Evolutionary conservation across 2,888 invertebrate genomes (phyloP), one percentile per base, ranked within the genome.

Genomic region (Ophion obscuratus): DNA sequence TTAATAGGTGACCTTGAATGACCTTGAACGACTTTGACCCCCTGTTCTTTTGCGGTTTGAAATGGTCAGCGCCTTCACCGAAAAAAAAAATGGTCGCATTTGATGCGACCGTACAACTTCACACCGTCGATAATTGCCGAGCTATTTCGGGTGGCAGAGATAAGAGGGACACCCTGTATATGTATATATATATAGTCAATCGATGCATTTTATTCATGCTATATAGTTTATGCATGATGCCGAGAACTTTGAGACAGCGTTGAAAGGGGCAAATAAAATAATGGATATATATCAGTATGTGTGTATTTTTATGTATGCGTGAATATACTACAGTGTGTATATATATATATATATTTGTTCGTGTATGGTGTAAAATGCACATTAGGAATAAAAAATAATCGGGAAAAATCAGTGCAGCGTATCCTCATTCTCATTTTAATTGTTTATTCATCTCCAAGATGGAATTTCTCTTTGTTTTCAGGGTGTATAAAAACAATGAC

Each of bases 181-280:
- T 14, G 11, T 53, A 4, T 5, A 53, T 53, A 53, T 53, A 53
- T 85, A 84, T 79, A 76, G 68, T 76, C 86, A 81, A 85, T 81
- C 81, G 84, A 81, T 86, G 83, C 81, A 86, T 59, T 79, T 20
- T 86, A 67, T 61, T 66, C 83, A 86, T 88, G 85, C 81, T 71
- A 80, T 53, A 53, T 67, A 74, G 62, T 59, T 83, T 80, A 85
- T 81, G 79, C 83, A 70, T 86, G 76, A 86, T 74, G 77, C 79
- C 73, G 80, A 77, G 84, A 88, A 89, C 87, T 82, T 78, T 89
- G 85, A 78, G 81, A 88, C 84, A 87, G 82, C 85, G 85, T 76
- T 88, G 73, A 89, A 82, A 59, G 78, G 83, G 80, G 27, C 9
- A 36, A 61, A 47, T 62, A 40, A 67, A 20, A 81, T 79, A 67